These are phyloP conservation scores for Riptortus pedestris DNA, from an alignment of 1,140 invertebrate genomes.

Conservation along the genomic window DNA sequence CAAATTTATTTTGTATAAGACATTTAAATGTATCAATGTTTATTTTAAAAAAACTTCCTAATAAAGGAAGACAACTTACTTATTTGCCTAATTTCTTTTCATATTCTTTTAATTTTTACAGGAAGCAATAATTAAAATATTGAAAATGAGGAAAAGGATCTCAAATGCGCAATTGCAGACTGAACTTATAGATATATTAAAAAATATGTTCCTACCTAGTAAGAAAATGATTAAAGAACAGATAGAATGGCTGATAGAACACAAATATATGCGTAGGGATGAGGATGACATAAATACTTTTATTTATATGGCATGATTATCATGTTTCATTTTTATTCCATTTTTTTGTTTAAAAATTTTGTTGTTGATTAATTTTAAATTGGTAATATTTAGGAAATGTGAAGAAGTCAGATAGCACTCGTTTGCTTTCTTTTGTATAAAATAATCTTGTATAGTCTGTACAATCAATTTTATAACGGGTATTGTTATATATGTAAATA, in stretches of 20 bases:
- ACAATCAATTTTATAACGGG: neutral
- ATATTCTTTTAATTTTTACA: constrained; percentile 43
- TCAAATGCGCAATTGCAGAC: constrained; percentile 89
- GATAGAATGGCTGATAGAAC: constrained; percentile 97
- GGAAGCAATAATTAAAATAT: constrained; percentile 97
- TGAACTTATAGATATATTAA: constrained; percentile 93
- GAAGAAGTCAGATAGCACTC: neutral
- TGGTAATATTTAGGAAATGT: neutral
- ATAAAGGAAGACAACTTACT: no score
- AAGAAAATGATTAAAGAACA: constrained; percentile 99
- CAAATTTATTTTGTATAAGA: no score
- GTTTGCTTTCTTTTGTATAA: neutral
- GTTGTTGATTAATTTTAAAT: neutral
- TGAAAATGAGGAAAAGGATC: constrained; percentile 94
- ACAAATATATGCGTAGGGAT: constrained; percentile 93
- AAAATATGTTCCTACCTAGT: constrained; percentile 97
- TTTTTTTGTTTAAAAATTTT: neutral
- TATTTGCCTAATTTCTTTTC: no score
- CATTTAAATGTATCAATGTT: neutral
- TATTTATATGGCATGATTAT: constrained; percentile 85
- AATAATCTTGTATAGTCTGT: constrained; percentile 1
- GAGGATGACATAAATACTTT: constrained; percentile 97
- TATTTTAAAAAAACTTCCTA: neutral
- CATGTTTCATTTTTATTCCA: neutral
- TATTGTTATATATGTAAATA: constrained; percentile 2